Evolutionary conservation across 2,797 vertebrate genomes (phyloP), one percentile per base, ranked within the genome.

Genomic region (Pseudomugil tenellus): DNA sequence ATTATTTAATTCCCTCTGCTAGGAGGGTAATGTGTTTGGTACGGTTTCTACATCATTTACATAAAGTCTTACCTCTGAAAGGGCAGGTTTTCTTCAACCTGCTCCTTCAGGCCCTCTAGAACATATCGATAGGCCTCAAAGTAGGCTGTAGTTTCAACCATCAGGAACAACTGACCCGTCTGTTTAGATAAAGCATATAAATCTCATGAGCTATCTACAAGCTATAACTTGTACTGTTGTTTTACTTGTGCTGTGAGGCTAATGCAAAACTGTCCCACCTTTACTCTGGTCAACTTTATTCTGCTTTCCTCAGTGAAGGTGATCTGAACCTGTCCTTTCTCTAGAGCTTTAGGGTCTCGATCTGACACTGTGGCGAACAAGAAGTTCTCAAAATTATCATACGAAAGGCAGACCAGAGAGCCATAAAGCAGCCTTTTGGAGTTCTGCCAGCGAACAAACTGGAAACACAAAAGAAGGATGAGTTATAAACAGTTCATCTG

Each of bases 41-140:
- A 41, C 4, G 5, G 16, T 19, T 41, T 41, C 14, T 17, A 14
- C 16, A 41, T 49, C 21, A 11, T n/a, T 66, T 16, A 68, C 1
- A 70, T 3, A 55, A 3, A 65, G 37, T 23, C 56, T 14, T 64
- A 95, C 92, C 93, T 97, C 88, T 97, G 96, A 87, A 99, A 99
- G 3, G 97, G 97, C 60, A 99, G 69, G 5, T 94, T 90, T 34
- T 94, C 92, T 70, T 93, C 95, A 17, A 68, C 70, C 76, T 93
- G 90, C 80, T 96, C 94, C 88, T 97, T 92, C 23, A 98, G 88
- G 9, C 96, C 97, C 74, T 97, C 95, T 0, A 99, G 84, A 63
- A 98, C 97, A 11, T 97, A 95, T 0, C 94, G 90, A 81, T 97
- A 98, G 58, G 97, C 97, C 80, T 99, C 97, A 85, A 98, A 99